Percentiles rank a stretch among this genome's conserved stretches.
Evolutionary conservation across 2,113 vertebrate genomes (phyloP).

Genomic region (Platysternon megacephalum): DNA sequence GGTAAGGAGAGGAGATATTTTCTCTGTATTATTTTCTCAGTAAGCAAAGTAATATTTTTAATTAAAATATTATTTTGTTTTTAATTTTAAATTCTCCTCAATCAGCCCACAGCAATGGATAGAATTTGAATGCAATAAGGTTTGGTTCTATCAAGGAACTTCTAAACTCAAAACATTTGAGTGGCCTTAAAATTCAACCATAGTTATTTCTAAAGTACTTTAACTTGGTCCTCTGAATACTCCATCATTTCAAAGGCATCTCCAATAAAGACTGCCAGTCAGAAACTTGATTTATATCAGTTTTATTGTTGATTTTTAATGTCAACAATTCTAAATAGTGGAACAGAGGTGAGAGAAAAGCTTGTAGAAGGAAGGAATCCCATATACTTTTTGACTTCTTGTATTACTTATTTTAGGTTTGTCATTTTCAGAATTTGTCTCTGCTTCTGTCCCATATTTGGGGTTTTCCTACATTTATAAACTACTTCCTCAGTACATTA

Average conservation of each 20-base stretch:
- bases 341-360: neutral
- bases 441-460: neutral
- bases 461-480: neutral
- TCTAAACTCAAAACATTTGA: neutral
- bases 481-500: neutral
- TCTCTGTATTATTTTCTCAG: neutral
- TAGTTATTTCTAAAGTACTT: neutral
- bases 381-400: neutral
- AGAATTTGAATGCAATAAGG: neutral
- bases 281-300: neutral
- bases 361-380: neutral
- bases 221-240: neutral
- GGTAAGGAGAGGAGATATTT: neutral
- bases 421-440: neutral
- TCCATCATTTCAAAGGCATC: neutral
- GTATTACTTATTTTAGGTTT: neutral
- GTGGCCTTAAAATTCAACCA: neutral
- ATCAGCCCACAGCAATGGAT: neutral
- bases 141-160: neutral
- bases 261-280: neutral
- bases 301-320: neutral
- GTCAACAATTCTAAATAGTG: neutral
- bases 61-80: neutral
- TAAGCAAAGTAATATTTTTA: neutral
- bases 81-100: neutral